phyloP scores from a whole-genome alignment of 2,888 invertebrate genomes.

The Oxystoma pomonae region DNA sequence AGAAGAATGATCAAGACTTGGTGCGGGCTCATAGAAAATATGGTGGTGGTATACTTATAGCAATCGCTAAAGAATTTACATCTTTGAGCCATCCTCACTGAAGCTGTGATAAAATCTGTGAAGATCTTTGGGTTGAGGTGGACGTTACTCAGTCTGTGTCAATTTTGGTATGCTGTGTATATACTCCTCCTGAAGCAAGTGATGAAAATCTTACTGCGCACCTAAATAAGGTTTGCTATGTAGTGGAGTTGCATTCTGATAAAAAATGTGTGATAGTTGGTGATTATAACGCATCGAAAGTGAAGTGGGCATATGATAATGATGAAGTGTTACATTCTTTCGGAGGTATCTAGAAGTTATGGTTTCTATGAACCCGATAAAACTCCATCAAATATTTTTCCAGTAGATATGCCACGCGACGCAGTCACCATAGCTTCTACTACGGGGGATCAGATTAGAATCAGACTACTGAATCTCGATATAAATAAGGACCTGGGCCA shows the following conservation, averaged over 20 bases:
- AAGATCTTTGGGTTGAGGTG: not conserved
- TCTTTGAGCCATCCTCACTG: not conserved
- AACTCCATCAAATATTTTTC: too few relatives aligned
- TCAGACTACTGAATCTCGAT: too few relatives aligned
- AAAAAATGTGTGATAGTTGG: conserved; percentile 1
- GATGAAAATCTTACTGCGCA: conserved; percentile 1
- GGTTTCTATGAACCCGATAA: too few relatives aligned
- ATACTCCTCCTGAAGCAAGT: conserved; percentile 2
- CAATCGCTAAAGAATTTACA: not conserved
- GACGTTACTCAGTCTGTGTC: not conserved
- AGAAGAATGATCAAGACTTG: too few relatives aligned
- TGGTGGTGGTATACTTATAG: not conserved
- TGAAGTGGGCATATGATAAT: not conserved
- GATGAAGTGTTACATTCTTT: not conserved
- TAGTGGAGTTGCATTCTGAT: not conserved
- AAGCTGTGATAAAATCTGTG: conserved; percentile 1
- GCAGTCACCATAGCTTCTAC: too few relatives aligned
- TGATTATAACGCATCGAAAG: conserved; percentile 1
- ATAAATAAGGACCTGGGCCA: too few relatives aligned
- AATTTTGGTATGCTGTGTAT: conserved; percentile 1
- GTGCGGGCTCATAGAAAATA: not conserved
- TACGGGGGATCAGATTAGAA: too few relatives aligned
- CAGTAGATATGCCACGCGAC: too few relatives aligned
- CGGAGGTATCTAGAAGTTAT: not conserved
- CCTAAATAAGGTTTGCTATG: not conserved